A percentile compares a stretch with the other conserved stretches of the same genome.
Evolutionary conservation across 2,888 invertebrate genomes (phyloP).

Genomic region (Chymomyza procnemis): DNA sequence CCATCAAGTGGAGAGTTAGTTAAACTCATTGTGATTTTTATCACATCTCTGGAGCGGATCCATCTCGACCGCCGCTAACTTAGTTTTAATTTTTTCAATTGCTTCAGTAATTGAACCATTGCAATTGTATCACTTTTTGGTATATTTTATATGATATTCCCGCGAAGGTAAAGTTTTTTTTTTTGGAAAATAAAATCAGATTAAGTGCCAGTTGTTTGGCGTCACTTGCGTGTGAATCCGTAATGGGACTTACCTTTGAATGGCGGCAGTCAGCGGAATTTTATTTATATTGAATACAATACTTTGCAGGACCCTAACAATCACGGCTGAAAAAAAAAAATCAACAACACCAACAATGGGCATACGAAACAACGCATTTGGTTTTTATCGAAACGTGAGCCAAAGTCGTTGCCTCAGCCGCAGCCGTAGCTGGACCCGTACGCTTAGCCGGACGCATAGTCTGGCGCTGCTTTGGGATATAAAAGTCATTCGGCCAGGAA

Average conservation of each 20-base stretch:
- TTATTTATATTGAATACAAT: slow-evolving; percentile 53
- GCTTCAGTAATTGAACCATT: too few relatives aligned
- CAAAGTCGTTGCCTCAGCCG: slow-evolving; percentile 30
- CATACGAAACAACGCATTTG: slow-evolving; percentile 47
- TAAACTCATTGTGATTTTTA: too few relatives aligned
- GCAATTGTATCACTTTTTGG: background rate
- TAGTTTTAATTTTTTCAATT: too few relatives aligned
- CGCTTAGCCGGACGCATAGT: background rate
- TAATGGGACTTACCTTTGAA: slow-evolving; percentile 20
- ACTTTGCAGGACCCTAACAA: slow-evolving; percentile 23
- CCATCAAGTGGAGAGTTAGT: too few relatives aligned
- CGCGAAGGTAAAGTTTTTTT: background rate
- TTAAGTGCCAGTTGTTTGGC: background rate
- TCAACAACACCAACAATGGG: slow-evolving; percentile 13
- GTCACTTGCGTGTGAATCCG: slow-evolving; percentile 1
- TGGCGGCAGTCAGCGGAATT: slow-evolving; percentile 55
- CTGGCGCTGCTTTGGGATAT: background rate
- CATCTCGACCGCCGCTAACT: too few relatives aligned
- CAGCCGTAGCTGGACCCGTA: background rate
- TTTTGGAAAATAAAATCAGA: background rate
- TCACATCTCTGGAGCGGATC: too few relatives aligned
- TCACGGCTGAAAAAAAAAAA: slow-evolving; percentile 22
- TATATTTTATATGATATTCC: slow-evolving; percentile 9
- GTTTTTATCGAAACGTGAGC: slow-evolving; percentile 60
- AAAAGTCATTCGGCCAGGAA: slow-evolving; percentile 37